Evolutionary conservation across 2,888 invertebrate species (phyloP), one percentile per base, ranked within the genome.

Genomic region (Phania funesta): DNA sequence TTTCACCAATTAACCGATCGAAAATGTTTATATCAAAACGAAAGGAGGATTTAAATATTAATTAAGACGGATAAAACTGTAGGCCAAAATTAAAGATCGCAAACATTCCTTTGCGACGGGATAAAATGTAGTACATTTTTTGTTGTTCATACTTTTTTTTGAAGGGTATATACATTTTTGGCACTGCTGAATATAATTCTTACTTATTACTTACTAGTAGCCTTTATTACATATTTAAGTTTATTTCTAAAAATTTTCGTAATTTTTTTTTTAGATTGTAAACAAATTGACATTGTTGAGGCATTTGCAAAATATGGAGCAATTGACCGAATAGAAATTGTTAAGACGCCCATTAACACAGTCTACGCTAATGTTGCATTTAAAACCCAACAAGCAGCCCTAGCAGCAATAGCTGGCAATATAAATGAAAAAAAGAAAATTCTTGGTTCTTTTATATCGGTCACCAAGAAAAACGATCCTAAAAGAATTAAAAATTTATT

Each of bases 301-400:
- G 35, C 85, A 1, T 87, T 89, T 41, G 54, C 85, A 16, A 88
- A 89, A 77, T 89, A 86, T 26, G 89, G 89, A 6, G 67, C 84
- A 0, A 84, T 89, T 11, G 52, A 84, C 20, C 80, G 80, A 3
- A 58, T 87, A 3, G 84, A 85, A 16, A 20, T 78, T 5, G 78
- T 79, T n/a, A 67, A 46, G 6, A 48, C 67, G 7, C 41, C 64
- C 4, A 71, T 80, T 3, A 75, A 74, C 1, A 83, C 68, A 7
- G 68, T 44, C n/a, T n/a, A n/a, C 5, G 84, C 84, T 0, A 8
- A 78, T 7, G 64, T 89, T 62, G 86, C 86, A 1, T 89, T 84
- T 41, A 84, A 84, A 58, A 84, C 85, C 0, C 41, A 83, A 0
- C 86, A 84, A 29, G 85, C 67, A 0, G 89, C 86, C 3, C 38